phyloP scores from a whole-genome alignment of 2,797 vertebrate species.

The Lacerta viridis region DNA sequence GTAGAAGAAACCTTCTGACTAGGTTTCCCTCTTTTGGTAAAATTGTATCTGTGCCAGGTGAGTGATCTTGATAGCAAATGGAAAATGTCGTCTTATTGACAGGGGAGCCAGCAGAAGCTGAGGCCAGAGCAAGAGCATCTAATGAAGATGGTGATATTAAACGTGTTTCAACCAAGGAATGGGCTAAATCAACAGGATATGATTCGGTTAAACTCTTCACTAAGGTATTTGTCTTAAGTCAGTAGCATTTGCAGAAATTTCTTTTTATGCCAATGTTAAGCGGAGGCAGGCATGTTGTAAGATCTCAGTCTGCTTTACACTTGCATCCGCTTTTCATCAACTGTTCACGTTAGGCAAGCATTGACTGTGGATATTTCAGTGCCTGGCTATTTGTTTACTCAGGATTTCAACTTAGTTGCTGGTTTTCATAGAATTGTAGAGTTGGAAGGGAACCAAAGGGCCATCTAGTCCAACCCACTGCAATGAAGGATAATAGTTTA shows the following conservation, averaged over 20 bases:
- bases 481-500: too few species aligned
- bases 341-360: too few species aligned
- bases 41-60: not conserved
- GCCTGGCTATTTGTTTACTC: too few species aligned
- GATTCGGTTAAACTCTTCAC: constrained; percentile 95
- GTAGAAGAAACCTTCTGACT: constrained; percentile 1
- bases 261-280: not conserved
- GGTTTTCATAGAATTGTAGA: too few species aligned
- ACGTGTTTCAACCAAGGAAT: constrained; percentile 95
- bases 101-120: constrained; percentile 95
- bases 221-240: constrained; percentile 85
- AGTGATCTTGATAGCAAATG: constrained; percentile 16
- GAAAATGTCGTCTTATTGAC: constrained; percentile 50
- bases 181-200: constrained; percentile 95
- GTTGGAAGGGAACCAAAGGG: too few species aligned
- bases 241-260: not conserved
- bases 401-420: too few species aligned
- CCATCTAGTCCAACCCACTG: too few species aligned
- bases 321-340: not conserved
- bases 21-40: not conserved
- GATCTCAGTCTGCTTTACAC: not conserved
- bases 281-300: not conserved
- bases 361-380: too few species aligned
- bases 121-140: constrained; percentile 89
- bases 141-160: constrained; percentile 96